These are phyloP conservation scores for Parelbella ahira DNA, from an alignment of 2,888 invertebrate species.

Conservation along the genomic window DNA sequence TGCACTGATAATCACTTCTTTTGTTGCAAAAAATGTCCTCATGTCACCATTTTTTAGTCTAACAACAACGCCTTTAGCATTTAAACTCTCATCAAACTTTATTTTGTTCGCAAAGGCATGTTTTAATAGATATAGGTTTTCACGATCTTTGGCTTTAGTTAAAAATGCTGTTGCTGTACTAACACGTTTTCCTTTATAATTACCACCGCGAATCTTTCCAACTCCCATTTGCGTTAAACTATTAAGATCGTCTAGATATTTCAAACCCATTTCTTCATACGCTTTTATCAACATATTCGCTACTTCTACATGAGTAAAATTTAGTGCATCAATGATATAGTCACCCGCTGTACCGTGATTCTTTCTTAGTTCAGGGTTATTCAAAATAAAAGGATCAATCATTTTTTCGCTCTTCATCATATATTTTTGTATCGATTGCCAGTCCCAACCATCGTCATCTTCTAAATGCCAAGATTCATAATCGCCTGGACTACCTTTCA, in stretches of 20 bases:
- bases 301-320: slow-evolving; percentile 57
- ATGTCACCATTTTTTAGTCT: slow-evolving; percentile 42
- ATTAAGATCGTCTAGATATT: slow-evolving; percentile 61
- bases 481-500: slow-evolving; percentile 61
- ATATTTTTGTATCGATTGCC: slow-evolving; percentile 55
- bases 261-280: slow-evolving; percentile 72
- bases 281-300: slow-evolving; percentile 55
- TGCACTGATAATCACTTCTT: slow-evolving; percentile 62
- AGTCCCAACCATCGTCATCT: slow-evolving; percentile 64
- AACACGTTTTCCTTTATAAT: slow-evolving; percentile 73
- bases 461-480: slow-evolving; percentile 58
- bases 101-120: slow-evolving; percentile 45
- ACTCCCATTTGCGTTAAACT: slow-evolving; percentile 74
- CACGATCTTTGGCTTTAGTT: slow-evolving; percentile 47
- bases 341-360: slow-evolving; percentile 74
- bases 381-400: slow-evolving; percentile 58
- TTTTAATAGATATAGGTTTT: slow-evolving; percentile 60
- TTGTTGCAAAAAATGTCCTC: slow-evolving; percentile 47
- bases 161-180: slow-evolving; percentile 78
- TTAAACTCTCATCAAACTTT: slow-evolving; percentile 36
- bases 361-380: slow-evolving; percentile 50
- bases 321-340: slow-evolving; percentile 71
- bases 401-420: slow-evolving; percentile 68
- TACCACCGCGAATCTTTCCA: slow-evolving; percentile 75
- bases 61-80: slow-evolving; percentile 51